A percentile compares a stretch with the other conserved stretches of the same genome.
These are phyloP conservation scores for Chironomus striatipennis DNA, from an alignment of 1,140 invertebrate species.

Conservation along the genomic window DNA sequence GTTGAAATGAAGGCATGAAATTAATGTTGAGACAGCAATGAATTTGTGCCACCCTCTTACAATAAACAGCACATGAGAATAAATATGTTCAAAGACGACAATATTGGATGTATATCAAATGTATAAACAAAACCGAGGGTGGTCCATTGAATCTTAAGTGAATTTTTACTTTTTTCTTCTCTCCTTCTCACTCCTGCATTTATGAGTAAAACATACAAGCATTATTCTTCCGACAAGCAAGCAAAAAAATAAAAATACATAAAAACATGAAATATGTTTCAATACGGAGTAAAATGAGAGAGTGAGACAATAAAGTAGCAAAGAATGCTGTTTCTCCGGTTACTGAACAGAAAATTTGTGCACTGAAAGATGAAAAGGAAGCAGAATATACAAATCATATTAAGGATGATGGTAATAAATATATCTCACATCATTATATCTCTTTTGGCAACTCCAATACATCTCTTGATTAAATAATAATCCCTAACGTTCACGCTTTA, in stretches of 20 bases:
- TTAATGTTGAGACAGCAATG: neutral
- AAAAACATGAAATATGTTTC: conserved; percentile 19
- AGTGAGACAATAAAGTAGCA: too few relatives aligned
- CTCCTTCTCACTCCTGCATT: neutral
- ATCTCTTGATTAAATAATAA: conserved; percentile 10
- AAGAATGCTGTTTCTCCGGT: neutral
- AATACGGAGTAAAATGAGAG: neutral
- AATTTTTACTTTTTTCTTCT: conserved; percentile 10
- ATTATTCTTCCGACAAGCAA: conserved; percentile 21
- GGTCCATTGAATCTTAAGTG: conserved; percentile 19
- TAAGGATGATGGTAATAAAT: conserved; percentile 21
- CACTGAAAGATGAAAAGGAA: neutral
- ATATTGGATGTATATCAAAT: conserved; percentile 17
- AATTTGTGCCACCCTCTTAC: conserved; percentile 17
- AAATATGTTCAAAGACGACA: neutral
- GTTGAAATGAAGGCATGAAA: conserved; percentile 13
- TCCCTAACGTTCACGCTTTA: neutral
- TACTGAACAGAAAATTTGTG: neutral
- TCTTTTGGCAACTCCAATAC: neutral
- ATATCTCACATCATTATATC: neutral
- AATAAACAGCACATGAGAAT: neutral
- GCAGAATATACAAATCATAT: conserved; percentile 7
- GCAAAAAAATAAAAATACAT: neutral
- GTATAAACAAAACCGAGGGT: conserved; percentile 18
- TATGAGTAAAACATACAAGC: neutral